Percentiles rank a stretch among this genome's conserved stretches.
phyloP scores from a whole-genome alignment of 2,797 vertebrate species.

The Propithecus deckenii region DNA sequence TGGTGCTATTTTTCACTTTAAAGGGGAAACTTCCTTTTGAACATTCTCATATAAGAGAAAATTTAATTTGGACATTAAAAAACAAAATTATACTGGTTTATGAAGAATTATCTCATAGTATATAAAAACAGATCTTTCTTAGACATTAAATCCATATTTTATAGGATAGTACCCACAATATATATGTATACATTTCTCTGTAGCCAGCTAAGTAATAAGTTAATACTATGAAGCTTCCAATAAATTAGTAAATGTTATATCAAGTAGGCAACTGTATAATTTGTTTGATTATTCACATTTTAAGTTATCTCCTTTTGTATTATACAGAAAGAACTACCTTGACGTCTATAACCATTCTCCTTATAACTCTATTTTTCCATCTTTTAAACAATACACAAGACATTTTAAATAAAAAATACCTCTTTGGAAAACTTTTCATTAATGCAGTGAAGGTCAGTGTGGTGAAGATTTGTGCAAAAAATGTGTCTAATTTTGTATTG shows the following conservation, averaged over 20 bases:
- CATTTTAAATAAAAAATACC: not conserved
- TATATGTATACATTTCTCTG: not conserved
- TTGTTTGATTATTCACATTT: constrained; percentile 26
- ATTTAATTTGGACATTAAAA: constrained; percentile 30
- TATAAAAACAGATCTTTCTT: constrained; percentile 22
- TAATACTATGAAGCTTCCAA: not conserved
- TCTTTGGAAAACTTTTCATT: constrained; percentile 41
- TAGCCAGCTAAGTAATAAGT: not conserved
- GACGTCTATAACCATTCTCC: not conserved
- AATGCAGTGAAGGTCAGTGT: not conserved
- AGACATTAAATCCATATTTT: constrained; percentile 14
- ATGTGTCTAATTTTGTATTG: not conserved
- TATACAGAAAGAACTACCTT: not conserved
- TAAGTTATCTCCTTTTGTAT: constrained; percentile 29
- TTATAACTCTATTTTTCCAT: constrained; percentile 4
- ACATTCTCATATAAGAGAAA: not conserved
- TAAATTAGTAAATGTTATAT: not conserved
- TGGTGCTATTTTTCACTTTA: not conserved
- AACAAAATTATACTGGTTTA: constrained; percentile 1
- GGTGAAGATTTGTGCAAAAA: not conserved
- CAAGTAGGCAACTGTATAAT: not conserved
- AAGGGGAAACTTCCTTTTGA: constrained; percentile 6
- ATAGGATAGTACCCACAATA: not conserved
- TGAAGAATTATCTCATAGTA: constrained; percentile 13
- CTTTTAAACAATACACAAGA: constrained; percentile 29